Base-by-base conservation (phyloP, 2,888 invertebrate genomes). In the Thymelicus lineola region DNA sequence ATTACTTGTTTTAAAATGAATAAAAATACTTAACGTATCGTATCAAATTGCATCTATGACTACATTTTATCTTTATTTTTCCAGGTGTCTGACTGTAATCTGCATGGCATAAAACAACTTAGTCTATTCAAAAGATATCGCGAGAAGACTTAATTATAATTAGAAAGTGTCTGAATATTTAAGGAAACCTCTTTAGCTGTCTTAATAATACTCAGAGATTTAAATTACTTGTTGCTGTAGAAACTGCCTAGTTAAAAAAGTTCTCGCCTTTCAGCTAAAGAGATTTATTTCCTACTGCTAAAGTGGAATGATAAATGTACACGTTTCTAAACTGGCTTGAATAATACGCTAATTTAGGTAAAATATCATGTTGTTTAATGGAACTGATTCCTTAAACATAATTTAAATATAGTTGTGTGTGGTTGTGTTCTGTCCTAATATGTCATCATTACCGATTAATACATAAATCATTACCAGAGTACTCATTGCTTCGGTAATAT, bases 301-400 rank as follows among this genome's bases (percentile, higher is more conserved):
- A 66, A 59, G 48, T 60, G 48, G 50, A 66, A 42, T 66, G 66
- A 66, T 66, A 66, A 66, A 66, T 60, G 15, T 45, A 50, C 50
- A 59, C 59, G 59, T 66, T 57, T 50, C 66, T 59, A 50, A 48
- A 66, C 50, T 38, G 50, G 36, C 58, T 38, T 66, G 66, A 66
- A 50, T 66, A 60, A 58, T 60, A 42, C 38, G 45, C n/a, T 50
- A 50, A 66, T 66, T 66, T 66, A 59, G 59, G 28, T 66, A 66
- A 66, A 66, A 66, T 59, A 60, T 66, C 53, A 17, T 53, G 17
- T 53, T 53, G 1, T 38, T 38, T 38, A 9, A 9, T 38, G 38
- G 38, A 38, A 38, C 7, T 7, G 38, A 38, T 38, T 38, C 38
- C 38, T 9, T 38, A 38, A 38, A 20, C 20, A 20, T 20, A 28